Evolutionary conservation across 2,113 vertebrate species (phyloP), one percentile per base, ranked within the genome.

Genomic region (Aegithalos caudatus): DNA sequence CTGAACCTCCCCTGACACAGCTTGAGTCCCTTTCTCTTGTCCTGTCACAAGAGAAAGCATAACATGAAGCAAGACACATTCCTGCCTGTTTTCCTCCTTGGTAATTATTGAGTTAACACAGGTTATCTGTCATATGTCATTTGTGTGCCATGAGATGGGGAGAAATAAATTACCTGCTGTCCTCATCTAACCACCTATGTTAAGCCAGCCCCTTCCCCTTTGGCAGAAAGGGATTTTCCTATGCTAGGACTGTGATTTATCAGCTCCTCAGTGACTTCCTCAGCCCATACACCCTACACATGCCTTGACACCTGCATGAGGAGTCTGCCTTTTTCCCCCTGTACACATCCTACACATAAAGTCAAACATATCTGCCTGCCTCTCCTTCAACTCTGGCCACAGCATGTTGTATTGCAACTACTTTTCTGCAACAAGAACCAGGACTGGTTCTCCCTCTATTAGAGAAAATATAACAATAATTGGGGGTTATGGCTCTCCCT

Each of bases 81-180:
- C 33, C 65, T 77, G 40, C 60, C 72, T 3, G 2, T 25, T 47
- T 18, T 69, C 61, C 40, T 40, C 37, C 37, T n/a, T 71, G 60
- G 21, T 53, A 45, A 58, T 93, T 81, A 80, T 38, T 79, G 81
- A 94, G 54, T 69, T 45, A 60, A 31, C 60, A 31, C 60, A 57
- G 7, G 28, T 73, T 47, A 58, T 42, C 61, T 50, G 45, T 48
- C 81, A 88, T 93, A 40, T 44, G 93, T 97, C 93, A 96, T 97
- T 97, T 94, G 95, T 81, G 56, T 64, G 38, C 50, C 38, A 51
- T 84, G 73, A 97, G 79, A 93, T 18, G 42, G 29, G 10, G 64
- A 89, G n/a, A 97, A 97, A 95, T 86, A 95, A 95, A 92, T 92
- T 72, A 89, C 77, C 79, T 56, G 65, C 93, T 92, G 86, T 85